Evolutionary conservation across 2,888 invertebrate species (phyloP).

Genomic region (Drosophila multiciliata): DNA sequence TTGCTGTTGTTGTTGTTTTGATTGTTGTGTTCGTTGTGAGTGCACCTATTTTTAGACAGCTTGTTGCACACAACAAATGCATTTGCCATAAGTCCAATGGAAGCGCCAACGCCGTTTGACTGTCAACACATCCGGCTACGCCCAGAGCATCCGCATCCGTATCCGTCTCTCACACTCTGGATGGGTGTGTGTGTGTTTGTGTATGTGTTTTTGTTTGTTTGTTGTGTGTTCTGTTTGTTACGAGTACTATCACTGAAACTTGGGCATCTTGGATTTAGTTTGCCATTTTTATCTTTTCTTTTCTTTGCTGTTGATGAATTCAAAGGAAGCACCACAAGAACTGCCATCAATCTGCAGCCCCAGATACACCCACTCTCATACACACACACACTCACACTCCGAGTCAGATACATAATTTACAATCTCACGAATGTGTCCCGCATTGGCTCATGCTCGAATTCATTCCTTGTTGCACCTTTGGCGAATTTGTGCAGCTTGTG

Average conservation of each 20-base stretch:
- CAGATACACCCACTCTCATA: conserved; percentile 10
- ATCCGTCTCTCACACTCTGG: conserved; percentile 2
- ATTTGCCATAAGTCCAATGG: conserved; percentile 52
- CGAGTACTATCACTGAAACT: conserved; percentile 22
- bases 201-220: conserved; percentile 1
- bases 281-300: conserved; percentile 55
- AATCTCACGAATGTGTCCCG: conserved; percentile 2
- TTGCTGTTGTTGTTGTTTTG: not conserved
- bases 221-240: conserved; percentile 22
- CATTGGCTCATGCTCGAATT: conserved; percentile 39
- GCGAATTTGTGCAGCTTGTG: conserved; percentile 54
- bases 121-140: conserved; percentile 48
- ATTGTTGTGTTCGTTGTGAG: not conserved
- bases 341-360: conserved; percentile 30
- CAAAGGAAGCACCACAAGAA: conserved; percentile 48
- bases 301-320: conserved; percentile 62
- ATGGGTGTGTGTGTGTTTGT: conserved; percentile 1
- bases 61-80: conserved; percentile 63
- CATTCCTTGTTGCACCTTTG: conserved; percentile 60
- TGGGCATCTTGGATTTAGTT: conserved; percentile 58
- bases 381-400: conserved; percentile 5
- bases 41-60: conserved; percentile 26
- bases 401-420: not conserved
- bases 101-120: conserved; percentile 29
- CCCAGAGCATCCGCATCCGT: conserved; percentile 24